Percentiles rank a stretch among this genome's conserved stretches.
phyloP scores from a whole-genome alignment of 2,888 invertebrate species.

The Palloptera scutellata region DNA sequence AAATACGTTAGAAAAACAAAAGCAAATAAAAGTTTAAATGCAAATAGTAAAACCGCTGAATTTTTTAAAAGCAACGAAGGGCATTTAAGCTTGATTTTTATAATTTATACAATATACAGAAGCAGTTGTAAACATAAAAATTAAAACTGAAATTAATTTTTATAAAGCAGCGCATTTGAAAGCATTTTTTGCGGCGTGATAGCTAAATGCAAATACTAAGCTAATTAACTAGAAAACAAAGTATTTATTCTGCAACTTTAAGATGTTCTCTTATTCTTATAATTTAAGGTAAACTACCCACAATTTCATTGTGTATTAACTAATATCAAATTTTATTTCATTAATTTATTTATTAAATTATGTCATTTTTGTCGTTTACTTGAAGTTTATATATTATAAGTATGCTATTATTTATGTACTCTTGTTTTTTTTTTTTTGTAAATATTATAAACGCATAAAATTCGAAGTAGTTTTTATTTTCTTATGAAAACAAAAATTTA shows the following conservation, averaged over 20 bases:
- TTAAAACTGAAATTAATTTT: background rate
- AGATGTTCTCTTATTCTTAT: constrained; percentile 15
- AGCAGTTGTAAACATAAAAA: background rate
- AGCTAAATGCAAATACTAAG: background rate
- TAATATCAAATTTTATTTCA: constrained; percentile 30
- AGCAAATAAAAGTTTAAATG: constrained; percentile 2
- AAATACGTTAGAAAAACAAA: constrained; percentile 8
- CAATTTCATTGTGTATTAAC: constrained; percentile 16
- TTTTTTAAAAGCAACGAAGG: constrained; percentile 36
- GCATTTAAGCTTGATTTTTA: constrained; percentile 29
- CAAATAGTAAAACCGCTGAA: constrained; percentile 7
- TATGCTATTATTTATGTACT: constrained; percentile 10
- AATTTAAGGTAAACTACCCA: background rate
- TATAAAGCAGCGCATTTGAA: constrained; percentile 23
- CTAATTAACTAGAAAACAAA: constrained; percentile 31
- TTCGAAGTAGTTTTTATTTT: too few species aligned
- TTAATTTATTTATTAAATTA: constrained; percentile 24
- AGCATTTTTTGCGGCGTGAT: constrained; percentile 11
- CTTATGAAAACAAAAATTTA: too few species aligned
- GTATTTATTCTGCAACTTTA: constrained; percentile 36
- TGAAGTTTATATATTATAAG: constrained; percentile 16
- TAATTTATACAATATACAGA: background rate
- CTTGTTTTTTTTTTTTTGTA: too few species aligned
- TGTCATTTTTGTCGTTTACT: constrained; percentile 22
- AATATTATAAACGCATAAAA: too few species aligned